These are phyloP conservation scores for Latrodectus elegans DNA, from an alignment of 2,888 invertebrate genomes.

Conservation along the genomic window DNA sequence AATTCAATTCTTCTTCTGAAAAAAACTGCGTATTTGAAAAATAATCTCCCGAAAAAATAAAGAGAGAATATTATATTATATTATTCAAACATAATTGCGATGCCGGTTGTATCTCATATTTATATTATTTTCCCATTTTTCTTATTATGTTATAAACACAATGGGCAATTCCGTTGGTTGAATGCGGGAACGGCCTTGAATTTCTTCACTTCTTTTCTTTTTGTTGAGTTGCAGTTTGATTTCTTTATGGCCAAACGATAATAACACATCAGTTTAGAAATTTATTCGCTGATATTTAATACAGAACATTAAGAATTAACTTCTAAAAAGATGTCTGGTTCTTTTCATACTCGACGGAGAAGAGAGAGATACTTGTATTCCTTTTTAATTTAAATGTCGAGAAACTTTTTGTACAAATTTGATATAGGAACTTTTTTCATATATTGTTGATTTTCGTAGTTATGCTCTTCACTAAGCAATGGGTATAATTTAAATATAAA, in stretches of 20 bases:
- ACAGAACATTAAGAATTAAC: not conserved
- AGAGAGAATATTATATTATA: slow-evolving; percentile 9
- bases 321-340: too few relatives aligned
- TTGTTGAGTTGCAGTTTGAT: slow-evolving; percentile 39
- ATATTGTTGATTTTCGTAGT: too few relatives aligned
- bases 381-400: too few relatives aligned
- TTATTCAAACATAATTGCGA: slow-evolving; percentile 35
- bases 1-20: slow-evolving; percentile 16
- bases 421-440: too few relatives aligned
- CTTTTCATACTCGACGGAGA: too few relatives aligned
- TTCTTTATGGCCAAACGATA: slow-evolving; percentile 35
- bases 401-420: too few relatives aligned
- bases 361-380: too few relatives aligned
- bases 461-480: too few relatives aligned
- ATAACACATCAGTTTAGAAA: slow-evolving; percentile 9
- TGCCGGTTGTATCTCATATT: slow-evolving; percentile 28
- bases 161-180: slow-evolving; percentile 35
- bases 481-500: too few relatives aligned
- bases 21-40: slow-evolving; percentile 25
- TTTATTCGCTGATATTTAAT: not conserved
- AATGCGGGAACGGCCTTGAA: slow-evolving; percentile 35
- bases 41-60: slow-evolving; percentile 8
- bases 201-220: not conserved
- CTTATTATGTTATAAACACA: slow-evolving; percentile 47
- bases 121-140: slow-evolving; percentile 33